Conservation (phyloP, 2,888 invertebrate species). For the Leptopilina drosophilae region DNA sequence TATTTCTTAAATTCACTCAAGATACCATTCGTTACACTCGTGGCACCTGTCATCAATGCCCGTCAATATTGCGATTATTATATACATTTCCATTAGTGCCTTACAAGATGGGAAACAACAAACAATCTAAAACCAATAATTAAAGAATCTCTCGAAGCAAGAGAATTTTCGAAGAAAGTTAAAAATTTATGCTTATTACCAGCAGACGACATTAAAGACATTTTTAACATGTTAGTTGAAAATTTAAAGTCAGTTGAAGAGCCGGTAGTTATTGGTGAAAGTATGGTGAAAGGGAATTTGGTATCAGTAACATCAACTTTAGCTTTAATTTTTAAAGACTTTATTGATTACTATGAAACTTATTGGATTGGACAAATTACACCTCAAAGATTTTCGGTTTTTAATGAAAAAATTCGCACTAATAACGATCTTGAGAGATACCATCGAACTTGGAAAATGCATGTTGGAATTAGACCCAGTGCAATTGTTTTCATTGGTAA, state of each 20-base stretch:
- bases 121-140: not conserved
- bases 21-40: no score
- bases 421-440: not conserved
- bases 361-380: not conserved
- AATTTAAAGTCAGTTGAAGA: not conserved
- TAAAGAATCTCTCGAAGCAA: not conserved
- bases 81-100: not conserved
- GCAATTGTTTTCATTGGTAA: constrained; percentile 1
- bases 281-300: not conserved
- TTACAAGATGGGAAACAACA: not conserved
- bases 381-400: not conserved
- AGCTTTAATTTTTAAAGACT: not conserved
- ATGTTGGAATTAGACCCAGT: not conserved
- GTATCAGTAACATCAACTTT: not conserved
- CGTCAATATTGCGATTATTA: no score
- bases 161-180: not conserved
- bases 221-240: not conserved
- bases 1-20: no score
- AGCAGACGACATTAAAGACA: not conserved
- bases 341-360: not conserved
- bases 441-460: not conserved
- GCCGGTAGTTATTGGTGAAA: not conserved
- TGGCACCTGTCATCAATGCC: no score
- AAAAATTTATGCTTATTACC: not conserved
- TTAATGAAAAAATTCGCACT: not conserved